A percentile compares a stretch with the other conserved stretches of the same genome.
These are phyloP conservation scores for Parapsyche elsis DNA, from an alignment of 1,140 invertebrate genomes.

Conservation along the genomic window DNA sequence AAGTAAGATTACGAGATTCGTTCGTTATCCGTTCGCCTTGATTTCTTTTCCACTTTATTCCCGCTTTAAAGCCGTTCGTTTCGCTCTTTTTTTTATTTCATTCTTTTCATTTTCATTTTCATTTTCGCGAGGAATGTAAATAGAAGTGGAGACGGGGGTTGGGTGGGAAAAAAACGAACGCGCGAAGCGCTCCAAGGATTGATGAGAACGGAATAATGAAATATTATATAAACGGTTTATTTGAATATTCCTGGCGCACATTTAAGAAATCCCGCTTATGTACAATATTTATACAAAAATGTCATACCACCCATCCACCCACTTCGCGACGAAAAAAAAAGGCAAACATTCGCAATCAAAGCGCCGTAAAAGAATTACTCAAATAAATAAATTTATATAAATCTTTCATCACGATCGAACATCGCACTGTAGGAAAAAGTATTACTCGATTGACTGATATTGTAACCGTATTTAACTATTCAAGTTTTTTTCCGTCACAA, in stretches of 20 bases:
- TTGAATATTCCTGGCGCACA: slow-evolving; percentile 24
- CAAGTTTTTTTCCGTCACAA: too few relatives aligned
- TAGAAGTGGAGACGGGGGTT: slow-evolving; percentile 31
- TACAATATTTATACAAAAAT: slow-evolving; percentile 13
- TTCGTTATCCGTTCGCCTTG: slow-evolving; percentile 52
- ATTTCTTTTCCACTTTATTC: slow-evolving; percentile 53
- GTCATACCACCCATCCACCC: not conserved
- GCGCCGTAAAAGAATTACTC: not conserved
- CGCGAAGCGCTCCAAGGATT: not conserved
- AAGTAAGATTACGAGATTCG: slow-evolving; percentile 49
- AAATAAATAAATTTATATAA: slow-evolving; percentile 4
- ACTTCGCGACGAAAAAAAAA: not conserved
- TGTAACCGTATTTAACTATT: too few relatives aligned
- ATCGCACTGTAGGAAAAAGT: too few relatives aligned
- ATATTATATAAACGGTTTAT: slow-evolving; percentile 26
- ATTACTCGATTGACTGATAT: too few relatives aligned
- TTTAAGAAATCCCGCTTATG: not conserved
- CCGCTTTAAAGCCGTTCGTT: slow-evolving; percentile 37
- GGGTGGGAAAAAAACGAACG: not conserved
- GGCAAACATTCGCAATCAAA: not conserved
- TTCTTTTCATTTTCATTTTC: slow-evolving; percentile 40
- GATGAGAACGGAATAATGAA: slow-evolving; percentile 29
- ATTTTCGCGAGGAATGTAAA: slow-evolving; percentile 49
- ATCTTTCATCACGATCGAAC: not conserved
- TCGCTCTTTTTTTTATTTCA: slow-evolving; percentile 32